A percentile compares a stretch with the other conserved stretches of the same genome.
These are phyloP conservation scores for Myotis yumanensis DNA, from an alignment of 2,113 vertebrate species.

Conservation along the genomic window DNA sequence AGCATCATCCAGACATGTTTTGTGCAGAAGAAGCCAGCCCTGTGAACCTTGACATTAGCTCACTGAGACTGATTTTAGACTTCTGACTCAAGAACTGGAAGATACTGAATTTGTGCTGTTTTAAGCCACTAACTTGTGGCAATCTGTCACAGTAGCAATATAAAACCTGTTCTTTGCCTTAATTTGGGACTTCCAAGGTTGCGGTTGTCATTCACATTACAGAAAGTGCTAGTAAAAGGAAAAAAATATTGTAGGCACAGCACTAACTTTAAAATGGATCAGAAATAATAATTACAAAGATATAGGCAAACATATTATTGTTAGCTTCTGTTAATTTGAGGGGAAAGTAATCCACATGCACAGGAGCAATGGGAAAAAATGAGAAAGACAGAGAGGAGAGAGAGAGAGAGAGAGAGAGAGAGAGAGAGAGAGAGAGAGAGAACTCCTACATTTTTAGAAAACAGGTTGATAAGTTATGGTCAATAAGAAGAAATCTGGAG, in stretches of 20 bases:
- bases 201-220: neutral
- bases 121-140: neutral
- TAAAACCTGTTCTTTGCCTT: neutral
- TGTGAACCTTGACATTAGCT: neutral
- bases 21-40: neutral
- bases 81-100: neutral
- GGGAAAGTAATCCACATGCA: neutral
- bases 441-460: constrained; percentile 6
- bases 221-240: neutral
- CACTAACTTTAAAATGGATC: neutral
- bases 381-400: no score
- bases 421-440: no score
- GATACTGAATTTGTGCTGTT: neutral
- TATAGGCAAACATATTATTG: neutral
- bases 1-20: neutral
- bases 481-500: neutral
- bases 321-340: neutral
- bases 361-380: neutral
- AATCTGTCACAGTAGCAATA: neutral
- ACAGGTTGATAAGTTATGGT: neutral
- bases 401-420: no score
- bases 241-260: neutral
- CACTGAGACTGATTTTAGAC: neutral
- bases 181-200: neutral
- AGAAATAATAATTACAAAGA: neutral